Base-by-base conservation (phyloP, 2,113 vertebrate species). In the Onychostruthus taczanowskii region DNA sequence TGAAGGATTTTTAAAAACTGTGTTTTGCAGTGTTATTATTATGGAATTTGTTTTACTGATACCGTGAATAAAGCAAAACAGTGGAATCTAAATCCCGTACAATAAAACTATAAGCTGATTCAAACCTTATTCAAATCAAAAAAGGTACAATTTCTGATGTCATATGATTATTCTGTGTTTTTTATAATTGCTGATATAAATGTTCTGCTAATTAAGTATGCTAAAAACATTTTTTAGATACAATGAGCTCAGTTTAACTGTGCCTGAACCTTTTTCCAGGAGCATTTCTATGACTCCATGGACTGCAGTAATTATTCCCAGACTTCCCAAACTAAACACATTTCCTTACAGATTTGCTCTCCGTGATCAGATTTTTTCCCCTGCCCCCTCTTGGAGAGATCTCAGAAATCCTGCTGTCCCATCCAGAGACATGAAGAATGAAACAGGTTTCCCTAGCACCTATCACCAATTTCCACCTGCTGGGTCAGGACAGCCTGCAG, bases 251-350 rank as follows among this genome's bases (percentile, higher is more conserved):
- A n/a, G 30, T n/a, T 80, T 73, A 55, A 9, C 23, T 30, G 15
- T 76, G 44, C 39, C 44, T 89, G 31, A 41, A 76, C 47, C 24
- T 27, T 27, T 70, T 78, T n/a, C 44, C 37, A 30, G 41, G 20
- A 89, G 8, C 4, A 1, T 72, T 70, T 62, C 35, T 69, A 3
- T 3, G 2, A n/a, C 44, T 49, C 10, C 0, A 2, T 2, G 1
- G 18, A 14, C 7, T 55, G 22, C 33, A 77, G 26, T 27, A 81
- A 35, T 59, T 76, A 62, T 76, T 72, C 47, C 26, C 6, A 55
- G 26, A 41, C 2, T 18, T 24, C 7, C 6, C 30, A 52, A 12
- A n/a, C 20, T 21, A 8, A 6, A 74, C 14, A n/a, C 13, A 35
- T 67, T 80, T 80, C 47, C 30, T 62, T 63, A 59, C 20, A 64